Evolutionary conservation across 1,140 invertebrate genomes (phyloP), one percentile per base, ranked within the genome.

Genomic region (Leptonema lineaticorne): DNA sequence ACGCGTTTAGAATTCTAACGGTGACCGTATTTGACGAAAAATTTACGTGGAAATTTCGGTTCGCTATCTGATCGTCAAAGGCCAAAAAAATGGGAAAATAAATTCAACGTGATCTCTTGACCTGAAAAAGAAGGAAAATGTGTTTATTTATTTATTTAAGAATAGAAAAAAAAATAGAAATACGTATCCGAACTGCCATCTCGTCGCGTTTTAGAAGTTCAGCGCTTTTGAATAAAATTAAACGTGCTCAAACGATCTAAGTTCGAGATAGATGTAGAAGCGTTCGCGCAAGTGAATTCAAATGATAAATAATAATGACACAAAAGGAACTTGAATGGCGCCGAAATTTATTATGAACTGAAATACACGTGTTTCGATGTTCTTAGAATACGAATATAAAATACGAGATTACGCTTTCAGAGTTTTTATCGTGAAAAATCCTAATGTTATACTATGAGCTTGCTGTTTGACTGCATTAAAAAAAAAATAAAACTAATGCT

Each of bases 91-190:
- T 11, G 56, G 8, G 7, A 22, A 62, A 62, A 62, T 62, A 62
- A 62, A 62, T 62, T 30, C 58, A 28, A 45, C n/a, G n/a, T 26
- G 33, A 62, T 58, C 56, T 58, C 26, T 58, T 30, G 56, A 58
- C 58, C 58, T 30, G 41, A 62, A 62, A 59, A 62, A 58, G n/a
- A n/a, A n/a, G n/a, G n/a, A n/a, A n/a, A n/a, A n/a, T n/a, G n/a
- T n/a, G n/a, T 37, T n/a, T n/a, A n/a, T n/a, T n/a, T n/a, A n/a
- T n/a, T n/a, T n/a, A n/a, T n/a, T n/a, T n/a, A n/a, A n/a, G n/a
- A n/a, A n/a, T n/a, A n/a, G n/a, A n/a, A n/a, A n/a, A n/a, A n/a
- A n/a, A n/a, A n/a, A n/a, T n/a, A n/a, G n/a, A n/a, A n/a, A n/a
- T n/a, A n/a, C 7, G 11, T 62, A 62, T 62, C 33, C 24, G n/a